Evolutionary conservation across 2,888 invertebrate species (phyloP).

Genomic region (Clivina fossor): DNA sequence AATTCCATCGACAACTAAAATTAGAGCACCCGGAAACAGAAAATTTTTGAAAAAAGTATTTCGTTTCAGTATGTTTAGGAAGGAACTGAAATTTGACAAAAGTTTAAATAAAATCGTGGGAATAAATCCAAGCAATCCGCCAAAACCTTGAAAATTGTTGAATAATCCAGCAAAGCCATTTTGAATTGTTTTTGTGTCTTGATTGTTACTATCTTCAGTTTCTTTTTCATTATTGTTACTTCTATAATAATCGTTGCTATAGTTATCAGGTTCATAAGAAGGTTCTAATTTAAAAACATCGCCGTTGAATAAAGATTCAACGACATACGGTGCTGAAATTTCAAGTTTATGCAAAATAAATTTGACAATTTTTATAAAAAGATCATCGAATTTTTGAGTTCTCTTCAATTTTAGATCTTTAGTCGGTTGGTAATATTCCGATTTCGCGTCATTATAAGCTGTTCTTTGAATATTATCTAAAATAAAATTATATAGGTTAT

Average conservation of each 20-base stretch:
- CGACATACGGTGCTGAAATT: slow-evolving; percentile 26
- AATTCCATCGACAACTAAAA: slow-evolving; percentile 45
- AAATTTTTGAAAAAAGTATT: slow-evolving; percentile 49
- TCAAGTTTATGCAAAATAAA: slow-evolving; percentile 29
- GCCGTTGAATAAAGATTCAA: slow-evolving; percentile 21
- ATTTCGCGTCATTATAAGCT: not conserved
- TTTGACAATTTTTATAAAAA: slow-evolving; percentile 28
- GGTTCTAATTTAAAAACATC: slow-evolving; percentile 3
- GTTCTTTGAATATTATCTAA: slow-evolving; percentile 20
- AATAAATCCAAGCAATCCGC: slow-evolving; percentile 47
- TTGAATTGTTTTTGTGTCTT: slow-evolving; percentile 23
- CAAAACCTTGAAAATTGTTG: slow-evolving; percentile 26
- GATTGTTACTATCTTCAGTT: slow-evolving; percentile 7
- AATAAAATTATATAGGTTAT: slow-evolving; percentile 3
- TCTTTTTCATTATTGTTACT: not conserved
- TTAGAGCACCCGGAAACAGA: slow-evolving; percentile 46
- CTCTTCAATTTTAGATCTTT: slow-evolving; percentile 8
- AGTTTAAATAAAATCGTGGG: slow-evolving; percentile 48
- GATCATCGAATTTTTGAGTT: slow-evolving; percentile 25
- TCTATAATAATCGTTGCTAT: not conserved
- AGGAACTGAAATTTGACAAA: slow-evolving; percentile 44
- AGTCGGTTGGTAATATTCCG: slow-evolving; percentile 1
- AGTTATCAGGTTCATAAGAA: not conserved
- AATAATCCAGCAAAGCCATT: slow-evolving; percentile 42
- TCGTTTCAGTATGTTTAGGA: slow-evolving; percentile 47